Base-by-base conservation (phyloP, 2,888 invertebrate species). In the Hemithea aestivaria region DNA sequence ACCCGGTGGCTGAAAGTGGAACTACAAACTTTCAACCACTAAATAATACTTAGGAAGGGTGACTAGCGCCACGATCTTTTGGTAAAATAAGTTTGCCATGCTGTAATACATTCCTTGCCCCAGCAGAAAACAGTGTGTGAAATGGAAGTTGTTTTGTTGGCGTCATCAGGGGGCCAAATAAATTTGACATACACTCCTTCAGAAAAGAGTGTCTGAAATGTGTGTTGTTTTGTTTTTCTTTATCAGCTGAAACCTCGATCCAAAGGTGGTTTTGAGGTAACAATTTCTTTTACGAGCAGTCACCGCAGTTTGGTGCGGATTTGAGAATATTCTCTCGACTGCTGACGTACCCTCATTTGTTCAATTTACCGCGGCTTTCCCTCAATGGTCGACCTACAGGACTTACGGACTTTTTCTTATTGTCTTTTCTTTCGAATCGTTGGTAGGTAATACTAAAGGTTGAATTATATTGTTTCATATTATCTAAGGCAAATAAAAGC, bases 341-440 rank as follows among this genome's bases (percentile, higher is more conserved):
- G 60, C 62, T 58, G 63, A 66, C 62, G 45, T 50, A 41, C 46
- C 45, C 57, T 58, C 55, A 62, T 65, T 71, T 62, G 58, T 61
- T 58, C 59, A 62, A 66, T 66, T 66, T 62, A 62, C 49, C 48
- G 50, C 36, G 53, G 48, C 52, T 56, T 56, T 52, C 39, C 47
- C 53, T 32, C 51, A 61, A 62, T 66, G 62, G 16, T 2, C 16
- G 2, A 61, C 53, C 49, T 40, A 36, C 35, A 27, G 44, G 59
- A 51, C 48, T 53, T 59, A 56, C 47, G 33, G 30, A 48, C 36
- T 37, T 39, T 51, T 51, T 35, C 11, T 12, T 24, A 22, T 30
- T 40, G 30, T 30, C 39, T 35, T 35, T 48, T 31, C 36, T 53
- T 31, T 5, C 16, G 3, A 16, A n/a, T n/a, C n/a, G n/a, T 42